Conservation (phyloP, 2,888 invertebrate species). For the Saturnia japonica region DNA sequence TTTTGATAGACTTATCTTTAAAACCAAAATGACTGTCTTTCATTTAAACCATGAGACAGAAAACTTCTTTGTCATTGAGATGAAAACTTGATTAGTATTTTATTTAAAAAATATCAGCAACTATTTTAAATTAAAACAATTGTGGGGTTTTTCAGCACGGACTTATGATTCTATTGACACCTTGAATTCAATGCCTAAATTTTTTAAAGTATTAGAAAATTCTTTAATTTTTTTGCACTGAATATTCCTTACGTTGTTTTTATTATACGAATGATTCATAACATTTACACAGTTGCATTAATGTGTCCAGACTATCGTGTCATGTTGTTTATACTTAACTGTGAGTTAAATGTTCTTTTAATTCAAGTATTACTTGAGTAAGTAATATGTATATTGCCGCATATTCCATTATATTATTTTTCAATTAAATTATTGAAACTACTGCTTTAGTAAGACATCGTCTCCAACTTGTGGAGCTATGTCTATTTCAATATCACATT, state of each 20-base stretch:
- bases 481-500: too few relatives aligned
- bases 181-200: too few relatives aligned
- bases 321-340: constrained; percentile 1
- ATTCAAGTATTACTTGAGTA: not conserved
- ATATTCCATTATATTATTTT: too few relatives aligned
- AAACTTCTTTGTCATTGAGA: not conserved
- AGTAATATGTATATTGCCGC: not conserved
- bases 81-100: not conserved
- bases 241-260: not conserved
- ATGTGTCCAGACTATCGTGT: not conserved
- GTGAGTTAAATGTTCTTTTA: not conserved
- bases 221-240: too few relatives aligned
- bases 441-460: too few relatives aligned
- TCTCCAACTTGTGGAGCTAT: too few relatives aligned
- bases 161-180: too few relatives aligned
- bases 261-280: not conserved
- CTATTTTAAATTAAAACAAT: too few relatives aligned
- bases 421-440: too few relatives aligned
- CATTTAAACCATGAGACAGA: not conserved
- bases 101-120: too few relatives aligned
- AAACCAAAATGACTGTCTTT: not conserved
- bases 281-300: not conserved
- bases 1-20: not conserved
- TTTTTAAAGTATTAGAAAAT: too few relatives aligned
- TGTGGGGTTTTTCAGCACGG: too few relatives aligned